Conservation (phyloP, 2,888 invertebrate genomes). For the Calliopum simillimum region DNA sequence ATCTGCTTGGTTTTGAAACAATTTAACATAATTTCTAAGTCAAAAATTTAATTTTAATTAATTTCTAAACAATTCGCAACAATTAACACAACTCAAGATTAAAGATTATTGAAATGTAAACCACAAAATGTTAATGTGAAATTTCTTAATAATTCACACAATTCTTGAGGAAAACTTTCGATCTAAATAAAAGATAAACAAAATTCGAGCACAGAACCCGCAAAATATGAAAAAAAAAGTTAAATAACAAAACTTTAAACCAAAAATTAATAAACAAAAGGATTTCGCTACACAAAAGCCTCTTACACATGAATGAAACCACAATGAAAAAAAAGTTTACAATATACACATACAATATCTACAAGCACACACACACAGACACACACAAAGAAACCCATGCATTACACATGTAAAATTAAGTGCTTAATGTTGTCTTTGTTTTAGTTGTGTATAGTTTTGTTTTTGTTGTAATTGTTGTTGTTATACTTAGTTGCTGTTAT, state of each 20-base stretch:
- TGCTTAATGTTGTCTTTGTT: slow-evolving; percentile 25
- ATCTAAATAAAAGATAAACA: too few relatives aligned
- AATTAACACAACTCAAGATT: too few relatives aligned
- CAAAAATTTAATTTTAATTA: too few relatives aligned
- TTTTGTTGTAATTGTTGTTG: neutral
- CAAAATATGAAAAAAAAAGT: neutral
- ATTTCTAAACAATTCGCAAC: too few relatives aligned
- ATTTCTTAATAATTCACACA: too few relatives aligned
- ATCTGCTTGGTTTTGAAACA: too few relatives aligned
- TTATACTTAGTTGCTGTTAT: too few relatives aligned
- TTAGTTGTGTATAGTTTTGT: neutral
- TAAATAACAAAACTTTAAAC: neutral
- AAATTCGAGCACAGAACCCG: too few relatives aligned
- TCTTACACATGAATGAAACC: neutral
- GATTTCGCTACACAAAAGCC: slow-evolving; percentile 13
- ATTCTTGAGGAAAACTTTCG: too few relatives aligned
- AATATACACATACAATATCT: slow-evolving; percentile 19
- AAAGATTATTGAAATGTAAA: too few relatives aligned
- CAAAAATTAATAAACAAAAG: slow-evolving; percentile 21
- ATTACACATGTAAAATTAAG: slow-evolving; percentile 35
- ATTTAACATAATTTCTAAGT: too few relatives aligned
- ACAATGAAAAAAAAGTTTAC: slow-evolving; percentile 5
- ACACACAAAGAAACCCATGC: slow-evolving; percentile 19
- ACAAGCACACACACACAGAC: slow-evolving; percentile 15
- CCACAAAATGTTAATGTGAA: too few relatives aligned